Evolutionary conservation across 2,888 invertebrate species (phyloP).

Genomic region (Caenorhabditis becei): DNA sequence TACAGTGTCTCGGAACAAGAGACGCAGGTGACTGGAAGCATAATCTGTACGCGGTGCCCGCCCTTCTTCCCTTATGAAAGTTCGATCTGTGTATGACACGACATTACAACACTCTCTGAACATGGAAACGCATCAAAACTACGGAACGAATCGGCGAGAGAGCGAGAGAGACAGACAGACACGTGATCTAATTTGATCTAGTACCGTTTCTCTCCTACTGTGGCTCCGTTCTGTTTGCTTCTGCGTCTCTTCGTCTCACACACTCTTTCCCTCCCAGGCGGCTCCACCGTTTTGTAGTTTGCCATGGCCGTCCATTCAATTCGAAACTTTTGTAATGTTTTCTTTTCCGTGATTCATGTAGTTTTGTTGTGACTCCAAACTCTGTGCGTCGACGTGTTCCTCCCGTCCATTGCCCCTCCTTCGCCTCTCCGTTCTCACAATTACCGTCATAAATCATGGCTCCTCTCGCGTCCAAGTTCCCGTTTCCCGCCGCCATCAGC

Average conservation of each 20-base stretch:
- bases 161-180: constrained; percentile 24
- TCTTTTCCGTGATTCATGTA: background rate
- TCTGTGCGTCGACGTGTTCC: background rate
- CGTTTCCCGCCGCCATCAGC: background rate
- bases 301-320: background rate
- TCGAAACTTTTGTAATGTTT: no score
- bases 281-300: constrained; percentile 33
- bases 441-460: constrained; percentile 1
- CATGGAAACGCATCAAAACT: constrained; percentile 26
- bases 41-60: constrained; percentile 20
- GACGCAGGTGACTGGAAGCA: background rate
- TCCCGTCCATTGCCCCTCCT: background rate
- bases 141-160: constrained; percentile 33
- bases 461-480: background rate
- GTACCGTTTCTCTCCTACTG: constrained; percentile 33
- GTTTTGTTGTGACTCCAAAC: constrained; percentile 1
- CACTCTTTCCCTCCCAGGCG: constrained; percentile 53
- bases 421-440: constrained; percentile 2
- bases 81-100: background rate
- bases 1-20: background rate
- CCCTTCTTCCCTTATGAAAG: constrained; percentile 21
- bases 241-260: constrained; percentile 39
- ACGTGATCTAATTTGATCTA: constrained; percentile 30
- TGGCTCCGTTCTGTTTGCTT: constrained; percentile 23
- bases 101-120: constrained; percentile 23